Conservation (phyloP, 2,888 invertebrate species). For the Caenorhabditis afra region DNA sequence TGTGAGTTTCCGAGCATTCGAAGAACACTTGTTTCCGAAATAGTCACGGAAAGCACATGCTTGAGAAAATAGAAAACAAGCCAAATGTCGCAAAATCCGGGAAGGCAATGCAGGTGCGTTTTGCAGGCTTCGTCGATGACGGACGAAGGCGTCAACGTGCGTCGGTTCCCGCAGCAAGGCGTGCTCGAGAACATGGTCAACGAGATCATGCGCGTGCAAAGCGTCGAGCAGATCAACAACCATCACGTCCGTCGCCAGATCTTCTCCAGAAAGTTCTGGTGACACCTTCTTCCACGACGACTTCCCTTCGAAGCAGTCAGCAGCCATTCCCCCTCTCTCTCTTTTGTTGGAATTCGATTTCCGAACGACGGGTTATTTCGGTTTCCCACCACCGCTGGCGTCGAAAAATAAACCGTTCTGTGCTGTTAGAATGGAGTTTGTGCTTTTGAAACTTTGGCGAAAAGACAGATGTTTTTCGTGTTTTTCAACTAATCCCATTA, state of each 20-base stretch:
- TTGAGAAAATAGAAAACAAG: not conserved
- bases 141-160: conserved; percentile 18
- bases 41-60: no score
- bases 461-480: no score
- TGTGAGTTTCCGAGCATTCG: conserved; percentile 31
- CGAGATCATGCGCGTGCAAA: conserved; percentile 46
- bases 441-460: no score
- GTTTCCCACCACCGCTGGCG: not conserved
- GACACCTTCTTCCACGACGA: not conserved
- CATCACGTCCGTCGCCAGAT: conserved; percentile 57
- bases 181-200: conserved; percentile 51
- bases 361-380: not conserved
- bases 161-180: conserved; percentile 52
- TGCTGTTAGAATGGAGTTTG: no score
- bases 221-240: conserved; percentile 47
- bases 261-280: conserved; percentile 57
- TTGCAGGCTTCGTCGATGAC: conserved; percentile 36
- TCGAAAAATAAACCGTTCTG: conserved; percentile 7
- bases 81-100: conserved; percentile 8
- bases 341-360: not conserved
- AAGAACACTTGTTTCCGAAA: not conserved
- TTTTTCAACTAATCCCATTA: no score
- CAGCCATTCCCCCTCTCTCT: conserved; percentile 1
- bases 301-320: not conserved
- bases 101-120: conserved; percentile 5